Conservation (phyloP, 2,797 vertebrate genomes). For the Liasis olivaceus region DNA sequence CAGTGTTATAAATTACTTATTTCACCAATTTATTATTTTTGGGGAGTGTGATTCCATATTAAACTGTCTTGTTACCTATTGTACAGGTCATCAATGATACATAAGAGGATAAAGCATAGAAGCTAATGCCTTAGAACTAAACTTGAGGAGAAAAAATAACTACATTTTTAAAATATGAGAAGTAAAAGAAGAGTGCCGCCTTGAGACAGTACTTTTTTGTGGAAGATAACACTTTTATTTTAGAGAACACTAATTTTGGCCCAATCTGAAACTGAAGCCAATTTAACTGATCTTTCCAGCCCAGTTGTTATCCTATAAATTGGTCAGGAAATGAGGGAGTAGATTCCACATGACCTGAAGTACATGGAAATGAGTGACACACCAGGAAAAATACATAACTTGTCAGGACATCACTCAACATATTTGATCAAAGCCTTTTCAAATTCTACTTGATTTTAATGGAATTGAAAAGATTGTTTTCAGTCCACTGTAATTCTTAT, state of each 20-base stretch:
- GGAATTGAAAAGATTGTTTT: constrained; percentile 26
- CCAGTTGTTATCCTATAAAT: background rate
- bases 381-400: background rate
- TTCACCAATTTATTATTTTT: constrained; percentile 17
- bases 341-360: background rate
- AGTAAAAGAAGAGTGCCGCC: background rate
- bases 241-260: background rate
- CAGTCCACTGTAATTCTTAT: constrained; percentile 15
- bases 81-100: background rate
- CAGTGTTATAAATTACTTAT: background rate
- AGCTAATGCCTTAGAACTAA: background rate
- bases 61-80: background rate
- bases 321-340: background rate
- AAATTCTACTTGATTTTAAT: background rate
- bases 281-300: background rate
- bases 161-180: background rate
- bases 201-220: background rate
- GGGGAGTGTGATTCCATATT: background rate
- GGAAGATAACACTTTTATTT: background rate
- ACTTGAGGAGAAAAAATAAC: background rate
- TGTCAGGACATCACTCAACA: background rate
- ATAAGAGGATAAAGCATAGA: background rate
- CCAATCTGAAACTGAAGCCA: background rate
- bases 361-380: background rate
- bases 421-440: background rate